A percentile compares a stretch with the other conserved stretches of the same genome.
Evolutionary conservation across 1,140 invertebrate species (phyloP).

Genomic region (Eriosoma lanigerum): DNA sequence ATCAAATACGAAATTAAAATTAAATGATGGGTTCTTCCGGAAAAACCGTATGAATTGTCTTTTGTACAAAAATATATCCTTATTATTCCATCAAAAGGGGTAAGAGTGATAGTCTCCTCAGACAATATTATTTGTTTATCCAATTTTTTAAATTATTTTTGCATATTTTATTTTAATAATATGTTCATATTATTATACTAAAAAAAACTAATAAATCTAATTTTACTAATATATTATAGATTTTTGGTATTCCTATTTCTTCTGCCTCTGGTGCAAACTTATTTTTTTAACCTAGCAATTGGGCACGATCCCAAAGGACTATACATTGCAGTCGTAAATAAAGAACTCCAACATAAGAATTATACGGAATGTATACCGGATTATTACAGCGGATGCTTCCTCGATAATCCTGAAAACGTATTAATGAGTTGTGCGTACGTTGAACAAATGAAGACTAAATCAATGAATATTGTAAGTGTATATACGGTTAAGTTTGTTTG

Average conservation of each 20-base stretch:
- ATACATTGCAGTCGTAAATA: constrained; percentile 52
- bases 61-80: constrained; percentile 30
- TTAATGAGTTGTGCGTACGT: constrained; percentile 53
- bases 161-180: not conserved
- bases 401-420: constrained; percentile 50
- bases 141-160: no score
- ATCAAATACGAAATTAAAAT: not conserved
- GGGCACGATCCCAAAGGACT: constrained; percentile 53
- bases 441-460: constrained; percentile 39
- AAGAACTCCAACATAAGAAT: constrained; percentile 42
- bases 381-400: constrained; percentile 45
- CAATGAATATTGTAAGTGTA: constrained; percentile 43
- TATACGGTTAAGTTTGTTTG: no score
- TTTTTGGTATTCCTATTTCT: constrained; percentile 52
- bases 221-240: not conserved
- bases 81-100: constrained; percentile 27
- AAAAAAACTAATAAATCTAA: not conserved
- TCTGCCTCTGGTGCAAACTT: constrained; percentile 53
- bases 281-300: constrained; percentile 53
- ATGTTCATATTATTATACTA: not conserved
- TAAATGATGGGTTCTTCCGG: constrained; percentile 1
- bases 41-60: constrained; percentile 27
- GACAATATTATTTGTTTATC: not conserved
- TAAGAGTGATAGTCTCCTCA: not conserved
- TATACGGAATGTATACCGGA: constrained; percentile 45